Evolutionary conservation across 1,140 invertebrate species (phyloP).

Genomic region (Magallana angulata): DNA sequence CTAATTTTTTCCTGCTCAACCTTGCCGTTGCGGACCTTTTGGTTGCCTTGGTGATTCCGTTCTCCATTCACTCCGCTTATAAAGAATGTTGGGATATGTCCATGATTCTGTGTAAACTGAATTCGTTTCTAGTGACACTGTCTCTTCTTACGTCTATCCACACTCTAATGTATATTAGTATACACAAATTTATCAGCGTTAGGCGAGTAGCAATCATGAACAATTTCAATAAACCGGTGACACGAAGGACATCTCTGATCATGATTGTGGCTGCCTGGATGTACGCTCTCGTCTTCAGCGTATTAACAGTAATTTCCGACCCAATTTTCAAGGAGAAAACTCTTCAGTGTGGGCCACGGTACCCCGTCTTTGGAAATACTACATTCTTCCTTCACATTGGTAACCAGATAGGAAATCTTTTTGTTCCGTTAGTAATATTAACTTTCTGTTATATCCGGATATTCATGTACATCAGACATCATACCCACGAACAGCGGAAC

Average conservation of each 20-base stretch:
- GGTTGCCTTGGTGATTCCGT: constrained; percentile 73
- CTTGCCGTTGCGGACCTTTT: constrained; percentile 78
- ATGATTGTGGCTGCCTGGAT: constrained; percentile 79
- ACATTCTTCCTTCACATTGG: constrained; percentile 72
- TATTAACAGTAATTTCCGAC: constrained; percentile 70
- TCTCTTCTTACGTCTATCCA: constrained; percentile 79
- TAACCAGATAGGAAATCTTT: constrained; percentile 71
- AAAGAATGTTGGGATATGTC: constrained; percentile 73
- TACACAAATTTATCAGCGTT: constrained; percentile 78
- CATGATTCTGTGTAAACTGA: constrained; percentile 74
- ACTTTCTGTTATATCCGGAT: constrained; percentile 78
- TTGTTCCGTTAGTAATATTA: constrained; percentile 77
- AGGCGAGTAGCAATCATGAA: constrained; percentile 57
- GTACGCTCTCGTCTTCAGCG: constrained; percentile 76
- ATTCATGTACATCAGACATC: constrained; percentile 77
- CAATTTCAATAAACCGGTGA: not conserved
- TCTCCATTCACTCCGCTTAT: constrained; percentile 73
- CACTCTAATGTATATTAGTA: constrained; percentile 80
- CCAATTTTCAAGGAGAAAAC: constrained; percentile 78
- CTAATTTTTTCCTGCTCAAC: constrained; percentile 77
- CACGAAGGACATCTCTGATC: constrained; percentile 36
- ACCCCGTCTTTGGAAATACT: constrained; percentile 65
- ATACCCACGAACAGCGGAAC: constrained; percentile 67
- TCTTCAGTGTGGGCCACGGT: constrained; percentile 79
- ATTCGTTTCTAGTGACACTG: constrained; percentile 78